Conservation (phyloP, 2,797 vertebrate species). For the Lepus townsendii region DNA sequence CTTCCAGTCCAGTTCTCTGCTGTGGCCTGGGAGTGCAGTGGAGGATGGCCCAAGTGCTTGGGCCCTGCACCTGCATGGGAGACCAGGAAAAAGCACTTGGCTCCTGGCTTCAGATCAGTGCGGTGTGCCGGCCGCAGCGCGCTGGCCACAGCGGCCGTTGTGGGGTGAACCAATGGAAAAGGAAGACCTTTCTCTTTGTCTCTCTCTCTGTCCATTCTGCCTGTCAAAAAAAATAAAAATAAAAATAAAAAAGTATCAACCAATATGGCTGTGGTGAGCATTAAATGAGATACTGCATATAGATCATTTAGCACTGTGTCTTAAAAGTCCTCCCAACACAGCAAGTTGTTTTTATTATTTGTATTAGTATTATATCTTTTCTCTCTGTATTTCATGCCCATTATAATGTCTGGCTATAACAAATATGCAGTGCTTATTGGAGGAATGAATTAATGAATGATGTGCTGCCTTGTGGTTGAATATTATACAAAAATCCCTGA, state of each 20-base stretch:
- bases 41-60: no score
- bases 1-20: no score
- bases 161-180: no score
- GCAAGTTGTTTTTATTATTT: not conserved
- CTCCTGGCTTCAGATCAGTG: no score
- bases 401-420: not conserved
- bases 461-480: not conserved
- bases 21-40: no score
- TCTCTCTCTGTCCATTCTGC: no score
- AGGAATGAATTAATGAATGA: not conserved
- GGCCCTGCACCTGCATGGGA: no score
- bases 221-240: no score
- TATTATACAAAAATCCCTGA: not conserved
- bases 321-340: slow-evolving; percentile 29
- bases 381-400: not conserved
- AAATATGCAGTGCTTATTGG: not conserved
- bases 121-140: no score
- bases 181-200: no score
- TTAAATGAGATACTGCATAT: not conserved
- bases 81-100: no score
- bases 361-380: not conserved
- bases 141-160: no score
- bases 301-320: not conserved
- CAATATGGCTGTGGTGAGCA: not conserved
- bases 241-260: not conserved